Conservation (phyloP, 2,888 invertebrate genomes). For the Allygus modestus region DNA sequence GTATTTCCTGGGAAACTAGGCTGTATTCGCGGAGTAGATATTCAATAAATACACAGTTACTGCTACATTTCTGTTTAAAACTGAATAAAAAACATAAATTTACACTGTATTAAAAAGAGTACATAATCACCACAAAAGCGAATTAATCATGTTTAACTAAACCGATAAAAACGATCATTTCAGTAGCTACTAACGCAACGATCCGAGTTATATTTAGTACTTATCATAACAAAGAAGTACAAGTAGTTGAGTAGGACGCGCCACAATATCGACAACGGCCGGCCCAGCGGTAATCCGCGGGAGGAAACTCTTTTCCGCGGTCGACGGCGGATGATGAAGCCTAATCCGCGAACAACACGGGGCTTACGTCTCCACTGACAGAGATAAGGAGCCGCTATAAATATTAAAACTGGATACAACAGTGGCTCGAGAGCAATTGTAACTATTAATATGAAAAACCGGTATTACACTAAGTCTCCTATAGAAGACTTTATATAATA, state of each 20-base stretch:
- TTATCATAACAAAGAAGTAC: too few species aligned
- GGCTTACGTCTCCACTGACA: background rate
- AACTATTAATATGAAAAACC: conserved; percentile 31
- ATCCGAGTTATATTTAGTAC: too few species aligned
- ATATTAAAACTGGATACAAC: conserved; percentile 52
- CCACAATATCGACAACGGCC: background rate
- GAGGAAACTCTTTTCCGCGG: background rate
- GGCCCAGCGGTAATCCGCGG: background rate
- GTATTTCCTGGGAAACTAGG: too few species aligned
- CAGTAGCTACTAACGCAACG: too few species aligned
- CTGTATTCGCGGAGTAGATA: too few species aligned
- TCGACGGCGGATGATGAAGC: background rate
- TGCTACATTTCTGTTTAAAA: too few species aligned
- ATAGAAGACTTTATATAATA: conserved; percentile 25
- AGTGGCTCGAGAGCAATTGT: conserved; percentile 19
- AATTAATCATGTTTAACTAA: too few species aligned
- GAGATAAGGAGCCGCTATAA: conserved; percentile 6
- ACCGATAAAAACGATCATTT: too few species aligned
- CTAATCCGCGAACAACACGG: background rate
- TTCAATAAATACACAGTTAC: too few species aligned
- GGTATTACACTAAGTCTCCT: conserved; percentile 32
- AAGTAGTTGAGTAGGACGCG: background rate
- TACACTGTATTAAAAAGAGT: too few species aligned
- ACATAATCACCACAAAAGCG: too few species aligned
- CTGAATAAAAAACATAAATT: too few species aligned